phyloP scores from a whole-genome alignment of 1,140 invertebrate species.

The Hormaphis cornu region DNA sequence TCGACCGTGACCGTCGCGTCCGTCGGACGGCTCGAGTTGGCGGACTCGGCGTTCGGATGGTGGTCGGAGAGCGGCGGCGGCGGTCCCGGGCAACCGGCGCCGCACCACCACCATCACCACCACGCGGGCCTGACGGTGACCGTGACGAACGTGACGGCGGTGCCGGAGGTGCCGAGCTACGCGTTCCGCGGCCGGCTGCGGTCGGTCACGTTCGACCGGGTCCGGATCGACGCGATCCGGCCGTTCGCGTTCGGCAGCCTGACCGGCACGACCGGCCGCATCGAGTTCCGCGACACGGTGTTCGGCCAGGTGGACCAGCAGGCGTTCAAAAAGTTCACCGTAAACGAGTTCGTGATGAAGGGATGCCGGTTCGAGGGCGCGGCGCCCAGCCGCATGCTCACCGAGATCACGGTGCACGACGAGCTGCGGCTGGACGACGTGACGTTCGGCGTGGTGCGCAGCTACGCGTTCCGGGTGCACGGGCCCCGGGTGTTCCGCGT shows the following conservation, averaged over 20 bases:
- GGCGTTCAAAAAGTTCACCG: constrained; percentile 67
- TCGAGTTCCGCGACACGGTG: constrained; percentile 48
- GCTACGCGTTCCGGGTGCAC: constrained; percentile 50
- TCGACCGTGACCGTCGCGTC: constrained; percentile 46
- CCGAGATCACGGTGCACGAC: constrained; percentile 58
- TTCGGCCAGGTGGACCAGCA: constrained; percentile 56
- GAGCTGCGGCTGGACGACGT: constrained; percentile 49
- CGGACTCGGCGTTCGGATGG: constrained; percentile 38
- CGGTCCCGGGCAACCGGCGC: constrained; percentile 32
- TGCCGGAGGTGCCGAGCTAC: constrained; percentile 54
- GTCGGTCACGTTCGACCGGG: constrained; percentile 53
- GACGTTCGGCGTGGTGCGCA: constrained; percentile 42
- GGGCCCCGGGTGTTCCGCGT: constrained; percentile 52
- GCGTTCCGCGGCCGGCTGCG: constrained; percentile 53
- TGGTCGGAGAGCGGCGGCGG: constrained; percentile 36
- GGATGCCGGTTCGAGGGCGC: constrained; percentile 46
- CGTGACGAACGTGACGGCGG: constrained; percentile 42
- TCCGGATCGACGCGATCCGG: constrained; percentile 51
- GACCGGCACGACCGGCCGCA: constrained; percentile 44
- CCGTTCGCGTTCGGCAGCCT: constrained; percentile 65
- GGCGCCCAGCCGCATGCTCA: constrained; percentile 58
- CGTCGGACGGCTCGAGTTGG: constrained; percentile 45
- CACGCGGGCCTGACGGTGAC: constrained; percentile 39
- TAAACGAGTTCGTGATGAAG: constrained; percentile 45
- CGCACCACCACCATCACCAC: constrained; percentile 38